phyloP scores from a whole-genome alignment of 2,888 invertebrate genomes.

The Apomyelois bistriatella region DNA sequence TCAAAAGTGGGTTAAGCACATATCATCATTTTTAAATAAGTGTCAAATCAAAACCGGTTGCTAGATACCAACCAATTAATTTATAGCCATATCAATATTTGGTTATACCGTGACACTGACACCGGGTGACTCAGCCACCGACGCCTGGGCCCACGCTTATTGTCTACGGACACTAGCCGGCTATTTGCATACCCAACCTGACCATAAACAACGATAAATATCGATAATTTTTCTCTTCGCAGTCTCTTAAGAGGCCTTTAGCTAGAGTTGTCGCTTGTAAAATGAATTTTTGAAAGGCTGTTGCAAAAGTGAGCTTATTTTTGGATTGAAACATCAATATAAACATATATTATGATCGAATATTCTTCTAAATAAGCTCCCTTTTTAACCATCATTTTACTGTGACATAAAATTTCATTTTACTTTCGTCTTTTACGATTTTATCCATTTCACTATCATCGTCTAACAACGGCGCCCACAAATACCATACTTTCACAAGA shows the following conservation, averaged over 20 bases:
- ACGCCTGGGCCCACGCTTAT: slow-evolving; percentile 43
- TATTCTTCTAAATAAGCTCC: no score
- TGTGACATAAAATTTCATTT: no score
- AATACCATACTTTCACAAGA: slow-evolving; percentile 2
- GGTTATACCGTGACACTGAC: slow-evolving; percentile 44
- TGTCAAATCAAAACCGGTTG: slow-evolving; percentile 35
- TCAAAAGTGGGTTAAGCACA: no score
- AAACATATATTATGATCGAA: no score
- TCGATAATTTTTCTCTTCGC: slow-evolving; percentile 29
- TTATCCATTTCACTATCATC: no score
- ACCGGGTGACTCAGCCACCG: slow-evolving; percentile 49
- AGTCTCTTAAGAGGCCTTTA: slow-evolving; percentile 21
- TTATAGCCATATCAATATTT: slow-evolving; percentile 49
- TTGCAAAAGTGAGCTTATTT: no score
- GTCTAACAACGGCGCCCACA: not conserved
- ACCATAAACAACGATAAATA: slow-evolving; percentile 34
- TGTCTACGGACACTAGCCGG: slow-evolving; percentile 28
- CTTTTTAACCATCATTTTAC: no score
- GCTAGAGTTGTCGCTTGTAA: no score
- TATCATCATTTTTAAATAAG: not conserved
- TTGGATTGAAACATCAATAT: no score
- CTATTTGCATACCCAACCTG: slow-evolving; percentile 44
- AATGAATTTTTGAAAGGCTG: no score
- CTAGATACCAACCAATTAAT: slow-evolving; percentile 38
- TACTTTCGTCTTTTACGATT: no score